Conservation (phyloP, 2,888 invertebrate genomes). For the Stenodera caucasica region DNA sequence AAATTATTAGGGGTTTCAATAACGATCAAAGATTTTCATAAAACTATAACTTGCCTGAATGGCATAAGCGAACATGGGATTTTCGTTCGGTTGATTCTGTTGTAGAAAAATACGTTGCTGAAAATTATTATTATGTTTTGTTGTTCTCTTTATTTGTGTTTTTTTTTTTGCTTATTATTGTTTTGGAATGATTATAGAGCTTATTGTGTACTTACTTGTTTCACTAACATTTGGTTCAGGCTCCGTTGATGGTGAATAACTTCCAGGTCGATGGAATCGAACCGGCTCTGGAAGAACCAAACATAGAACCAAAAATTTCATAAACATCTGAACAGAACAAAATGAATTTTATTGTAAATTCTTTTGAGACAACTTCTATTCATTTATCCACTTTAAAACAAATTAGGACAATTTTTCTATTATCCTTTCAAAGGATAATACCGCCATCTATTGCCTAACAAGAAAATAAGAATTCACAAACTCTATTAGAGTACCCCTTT, state of each 20-base stretch:
- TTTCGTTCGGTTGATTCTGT: constrained; percentile 7
- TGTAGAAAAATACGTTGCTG: background rate
- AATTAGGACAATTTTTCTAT: too few species aligned
- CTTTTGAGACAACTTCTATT: too few species aligned
- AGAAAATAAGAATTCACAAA: too few species aligned
- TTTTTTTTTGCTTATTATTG: too few species aligned
- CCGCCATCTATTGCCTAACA: too few species aligned
- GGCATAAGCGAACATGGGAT: constrained; percentile 19
- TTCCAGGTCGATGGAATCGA: constrained; percentile 53
- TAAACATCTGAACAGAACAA: too few species aligned
- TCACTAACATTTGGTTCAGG: constrained; percentile 75
- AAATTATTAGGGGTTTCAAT: background rate
- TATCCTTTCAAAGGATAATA: too few species aligned
- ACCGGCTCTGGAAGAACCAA: constrained; percentile 59
- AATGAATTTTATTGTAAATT: too few species aligned
- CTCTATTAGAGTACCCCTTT: too few species aligned
- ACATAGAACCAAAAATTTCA: too few species aligned
- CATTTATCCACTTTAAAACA: too few species aligned
- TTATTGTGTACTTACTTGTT: constrained; percentile 66
- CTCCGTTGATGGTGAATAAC: constrained; percentile 54
- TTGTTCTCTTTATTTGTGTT: too few species aligned
- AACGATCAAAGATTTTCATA: background rate
- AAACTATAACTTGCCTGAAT: constrained; percentile 22
- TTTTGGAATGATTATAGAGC: background rate
- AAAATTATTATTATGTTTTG: background rate